Evolutionary conservation across 2,888 invertebrate genomes (phyloP), one percentile per base, ranked within the genome.

Genomic region (Chouioia cunea): DNA sequence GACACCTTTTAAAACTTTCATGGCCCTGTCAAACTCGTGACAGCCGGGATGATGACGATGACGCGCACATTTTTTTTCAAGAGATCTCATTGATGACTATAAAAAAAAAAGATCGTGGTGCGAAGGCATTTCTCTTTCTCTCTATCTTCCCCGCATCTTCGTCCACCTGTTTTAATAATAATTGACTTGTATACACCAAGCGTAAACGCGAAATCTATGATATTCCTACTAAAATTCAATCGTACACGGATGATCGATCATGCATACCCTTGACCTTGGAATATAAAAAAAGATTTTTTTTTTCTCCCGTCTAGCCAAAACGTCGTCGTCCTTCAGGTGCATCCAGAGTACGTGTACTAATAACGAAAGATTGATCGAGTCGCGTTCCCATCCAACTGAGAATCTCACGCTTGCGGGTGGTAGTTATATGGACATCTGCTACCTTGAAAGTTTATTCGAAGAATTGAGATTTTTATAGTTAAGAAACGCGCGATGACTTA

Each of bases 161-260:
- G 27, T 47, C 4, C 27, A 15, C 59, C 12, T 15, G 36, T 16
- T 52, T 44, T 6, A 27, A 27, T 27, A 53, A 63, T 63, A 63
- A 44, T 63, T 46, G n/a, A 63, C 53, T 44, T 22, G 63, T 53
- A 46, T 53, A 44, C 15, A 56, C 15, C 56, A 27, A 15, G 56
- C 56, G 23, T 27, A 27, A 27, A n/a, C 54, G 54, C 22, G 54
- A 54, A 54, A 54, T 27, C 27, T 54, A 27, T 54, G 27, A 52
- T 18, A 52, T 36, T 1, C 27, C 2, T 43, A 27, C 50, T 18
- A 18, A 50, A 50, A 50, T 60, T 60, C 48, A 3, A 14, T 36
- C 46, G 23, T 27, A 22, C 27, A 64, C 65, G 69, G 58, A 47
- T 69, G 74, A 74, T 74, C 71, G 74, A 74, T 74, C 71, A 65